Conservation (phyloP, 2,888 invertebrate genomes). For the Drosophila kokeensis region DNA sequence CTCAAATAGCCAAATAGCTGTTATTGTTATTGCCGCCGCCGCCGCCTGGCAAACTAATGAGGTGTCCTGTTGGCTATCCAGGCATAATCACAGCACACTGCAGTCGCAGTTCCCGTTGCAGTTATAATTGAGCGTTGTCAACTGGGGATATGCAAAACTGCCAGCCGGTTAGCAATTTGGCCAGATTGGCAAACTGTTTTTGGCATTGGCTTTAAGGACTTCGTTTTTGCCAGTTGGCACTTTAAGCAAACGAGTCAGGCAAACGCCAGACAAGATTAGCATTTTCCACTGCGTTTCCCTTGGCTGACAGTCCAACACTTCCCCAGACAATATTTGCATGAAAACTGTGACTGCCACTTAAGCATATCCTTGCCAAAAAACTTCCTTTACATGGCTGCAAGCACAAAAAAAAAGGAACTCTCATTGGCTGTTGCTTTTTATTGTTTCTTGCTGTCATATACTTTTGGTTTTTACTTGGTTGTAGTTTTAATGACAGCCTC, state of each 20-base stretch:
- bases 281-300: constrained; percentile 21
- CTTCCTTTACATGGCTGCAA: constrained; percentile 47
- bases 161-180: constrained; percentile 25
- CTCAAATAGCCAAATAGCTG: constrained; percentile 42
- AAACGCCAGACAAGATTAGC: constrained; percentile 37
- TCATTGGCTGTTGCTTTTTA: constrained; percentile 48
- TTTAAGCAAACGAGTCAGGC: constrained; percentile 14
- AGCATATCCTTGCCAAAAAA: constrained; percentile 73
- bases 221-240: constrained; percentile 15
- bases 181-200: constrained; percentile 22
- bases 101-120: constrained; percentile 43
- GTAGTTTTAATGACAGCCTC: constrained; percentile 73
- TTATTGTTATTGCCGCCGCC: constrained; percentile 72
- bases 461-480: constrained; percentile 53
- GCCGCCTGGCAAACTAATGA: constrained; percentile 68
- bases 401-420: constrained; percentile 11
- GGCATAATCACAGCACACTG: constrained; percentile 50
- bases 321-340: constrained; percentile 75
- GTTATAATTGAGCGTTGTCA: constrained; percentile 54
- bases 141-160: constrained; percentile 19
- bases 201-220: constrained; percentile 28
- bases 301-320: constrained; percentile 49
- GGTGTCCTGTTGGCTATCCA: constrained; percentile 66
- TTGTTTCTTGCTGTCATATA: constrained; percentile 50
- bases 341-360: constrained; percentile 76